Evolutionary conservation across 2,113 vertebrate species (phyloP).

Genomic region (Bubo bubo): DNA sequence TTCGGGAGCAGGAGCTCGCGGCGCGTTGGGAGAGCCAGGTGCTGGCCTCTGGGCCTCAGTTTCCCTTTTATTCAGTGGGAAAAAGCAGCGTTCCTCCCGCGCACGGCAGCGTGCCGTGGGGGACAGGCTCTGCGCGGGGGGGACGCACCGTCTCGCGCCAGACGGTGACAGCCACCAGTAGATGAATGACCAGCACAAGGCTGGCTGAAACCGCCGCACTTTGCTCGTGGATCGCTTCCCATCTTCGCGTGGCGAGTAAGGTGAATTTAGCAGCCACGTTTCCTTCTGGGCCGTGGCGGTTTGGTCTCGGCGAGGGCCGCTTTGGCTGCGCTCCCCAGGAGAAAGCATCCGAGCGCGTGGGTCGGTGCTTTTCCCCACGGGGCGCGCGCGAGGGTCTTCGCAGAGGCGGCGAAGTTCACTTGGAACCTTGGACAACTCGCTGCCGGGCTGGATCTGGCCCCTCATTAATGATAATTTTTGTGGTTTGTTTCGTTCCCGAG

Average conservation of each 20-base stretch:
- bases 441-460: not conserved
- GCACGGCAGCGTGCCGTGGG: accelerated
- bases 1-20: not conserved
- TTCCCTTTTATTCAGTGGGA: not conserved
- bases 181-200: not conserved
- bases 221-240: not conserved
- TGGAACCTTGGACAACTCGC: not conserved
- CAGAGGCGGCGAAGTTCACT: not conserved
- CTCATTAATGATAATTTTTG: accelerated
- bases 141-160: no score
- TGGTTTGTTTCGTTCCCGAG: not conserved
- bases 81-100: accelerated
- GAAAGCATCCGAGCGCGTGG: not conserved
- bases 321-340: not conserved
- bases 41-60: not conserved
- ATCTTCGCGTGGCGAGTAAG: not conserved
- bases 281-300: accelerated
- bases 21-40: accelerated
- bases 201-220: not conserved
- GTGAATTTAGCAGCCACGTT: not conserved
- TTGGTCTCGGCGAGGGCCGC: not conserved
- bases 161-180: accelerated
- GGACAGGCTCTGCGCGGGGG: not conserved
- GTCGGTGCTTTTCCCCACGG: not conserved
- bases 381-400: not conserved